Evolutionary conservation across 2,113 vertebrate species (phyloP).

Genomic region (Toxotes jaculatrix): DNA sequence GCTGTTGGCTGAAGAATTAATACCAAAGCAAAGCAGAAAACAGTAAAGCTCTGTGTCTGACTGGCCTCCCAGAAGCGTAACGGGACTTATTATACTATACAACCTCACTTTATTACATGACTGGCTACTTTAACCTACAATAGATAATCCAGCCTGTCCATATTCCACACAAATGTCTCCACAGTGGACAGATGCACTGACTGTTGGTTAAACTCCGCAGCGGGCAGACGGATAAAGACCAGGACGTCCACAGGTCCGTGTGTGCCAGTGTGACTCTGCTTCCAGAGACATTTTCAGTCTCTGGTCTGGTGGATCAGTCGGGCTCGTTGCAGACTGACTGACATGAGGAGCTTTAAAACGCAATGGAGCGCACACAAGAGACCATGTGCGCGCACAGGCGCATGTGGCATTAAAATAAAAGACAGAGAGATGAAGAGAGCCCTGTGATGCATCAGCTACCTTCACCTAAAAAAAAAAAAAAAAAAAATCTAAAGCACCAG

Average conservation of each 20-base stretch:
- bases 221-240: background rate
- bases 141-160: background rate
- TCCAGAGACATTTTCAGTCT: background rate
- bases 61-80: background rate
- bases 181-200: background rate
- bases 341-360: background rate
- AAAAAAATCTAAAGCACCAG: background rate
- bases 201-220: background rate
- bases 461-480: conserved; percentile 28
- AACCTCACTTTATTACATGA: background rate
- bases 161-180: too few relatives aligned
- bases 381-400: background rate
- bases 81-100: too few relatives aligned
- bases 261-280: background rate
- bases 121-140: background rate
- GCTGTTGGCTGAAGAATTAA: background rate
- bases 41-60: background rate
- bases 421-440: background rate
- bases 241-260: background rate
- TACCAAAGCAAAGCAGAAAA: background rate
- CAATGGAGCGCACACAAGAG: background rate
- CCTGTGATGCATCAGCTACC: background rate
- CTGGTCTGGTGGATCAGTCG: background rate
- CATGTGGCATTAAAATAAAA: too few relatives aligned
- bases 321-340: background rate